phyloP scores from a whole-genome alignment of 1,140 invertebrate species.

The Conus betulinus region DNA sequence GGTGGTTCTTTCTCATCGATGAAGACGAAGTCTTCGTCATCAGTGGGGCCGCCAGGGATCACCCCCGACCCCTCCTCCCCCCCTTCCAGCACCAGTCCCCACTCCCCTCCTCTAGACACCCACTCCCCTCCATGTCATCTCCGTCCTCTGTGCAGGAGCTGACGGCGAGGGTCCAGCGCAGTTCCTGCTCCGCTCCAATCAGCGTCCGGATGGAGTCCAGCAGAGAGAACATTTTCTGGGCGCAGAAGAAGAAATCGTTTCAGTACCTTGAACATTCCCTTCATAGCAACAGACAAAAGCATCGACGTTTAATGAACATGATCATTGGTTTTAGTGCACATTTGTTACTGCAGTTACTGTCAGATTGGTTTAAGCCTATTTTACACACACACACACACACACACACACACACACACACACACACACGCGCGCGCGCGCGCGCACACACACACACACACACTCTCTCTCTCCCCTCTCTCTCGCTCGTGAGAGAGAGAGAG shows the following conservation, averaged over 20 bases:
- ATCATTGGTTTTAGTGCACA: no score
- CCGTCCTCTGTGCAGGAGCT: background rate
- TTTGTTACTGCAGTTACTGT: no score
- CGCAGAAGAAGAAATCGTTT: background rate
- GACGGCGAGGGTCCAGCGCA: background rate
- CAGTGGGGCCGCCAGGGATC: background rate
- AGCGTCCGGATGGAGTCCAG: conserved; percentile 23
- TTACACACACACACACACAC: no score
- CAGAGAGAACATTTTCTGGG: conserved; percentile 33
- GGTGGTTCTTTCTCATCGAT: conserved; percentile 53
- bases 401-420: no score
- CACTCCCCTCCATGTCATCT: conserved; percentile 34
- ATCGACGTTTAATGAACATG: no score
- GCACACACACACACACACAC: no score
- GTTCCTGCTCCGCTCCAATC: conserved; percentile 13
- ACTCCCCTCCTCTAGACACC: conserved; percentile 27
- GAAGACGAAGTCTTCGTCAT: conserved; percentile 54
- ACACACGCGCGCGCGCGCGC: no score
- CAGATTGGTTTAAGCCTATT: no score
- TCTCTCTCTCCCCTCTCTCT: no score
- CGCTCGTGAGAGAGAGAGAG: no score
- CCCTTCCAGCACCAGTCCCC: background rate
- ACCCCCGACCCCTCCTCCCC: background rate
- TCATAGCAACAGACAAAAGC: no score
- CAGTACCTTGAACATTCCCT: no score